phyloP scores from a whole-genome alignment of 2,113 vertebrate species.

The Otocyon megalotis region DNA sequence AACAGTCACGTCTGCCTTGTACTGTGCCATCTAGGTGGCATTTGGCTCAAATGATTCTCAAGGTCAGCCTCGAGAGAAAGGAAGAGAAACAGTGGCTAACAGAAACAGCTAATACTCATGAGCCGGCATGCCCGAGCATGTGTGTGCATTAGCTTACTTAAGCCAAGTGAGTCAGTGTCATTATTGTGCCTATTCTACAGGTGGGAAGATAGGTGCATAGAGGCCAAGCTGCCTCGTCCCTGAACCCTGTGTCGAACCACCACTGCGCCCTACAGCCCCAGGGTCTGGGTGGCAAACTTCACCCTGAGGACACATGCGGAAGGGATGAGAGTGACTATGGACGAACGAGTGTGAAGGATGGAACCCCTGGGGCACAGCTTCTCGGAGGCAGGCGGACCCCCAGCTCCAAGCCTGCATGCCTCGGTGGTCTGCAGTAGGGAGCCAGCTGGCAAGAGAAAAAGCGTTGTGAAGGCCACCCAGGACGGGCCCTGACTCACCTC shows the following conservation, averaged over 20 bases:
- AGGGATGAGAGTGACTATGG: background rate
- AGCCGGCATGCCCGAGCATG: background rate
- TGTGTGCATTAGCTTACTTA: fast-evolving
- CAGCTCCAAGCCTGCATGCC: background rate
- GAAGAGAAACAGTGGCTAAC: background rate
- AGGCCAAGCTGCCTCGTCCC: background rate
- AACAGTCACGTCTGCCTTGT: fast-evolving
- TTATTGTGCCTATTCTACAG: background rate
- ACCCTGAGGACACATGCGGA: background rate
- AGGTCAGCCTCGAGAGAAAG: background rate
- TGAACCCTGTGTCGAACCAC: background rate
- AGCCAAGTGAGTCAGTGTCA: fast-evolving
- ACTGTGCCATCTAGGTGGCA: fast-evolving
- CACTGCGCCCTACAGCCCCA: background rate
- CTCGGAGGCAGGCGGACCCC: fast-evolving
- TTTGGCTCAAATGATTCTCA: background rate
- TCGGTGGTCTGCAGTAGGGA: background rate
- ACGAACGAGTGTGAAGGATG: fast-evolving
- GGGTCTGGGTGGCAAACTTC: background rate
- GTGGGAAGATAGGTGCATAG: background rate
- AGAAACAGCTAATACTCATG: fast-evolving
- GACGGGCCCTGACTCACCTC: background rate
- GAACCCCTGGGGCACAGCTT: background rate
- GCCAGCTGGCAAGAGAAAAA: background rate
- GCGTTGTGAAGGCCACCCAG: background rate